phyloP scores from a whole-genome alignment of 2,113 vertebrate genomes.

The Takifugu bimaculatus region DNA sequence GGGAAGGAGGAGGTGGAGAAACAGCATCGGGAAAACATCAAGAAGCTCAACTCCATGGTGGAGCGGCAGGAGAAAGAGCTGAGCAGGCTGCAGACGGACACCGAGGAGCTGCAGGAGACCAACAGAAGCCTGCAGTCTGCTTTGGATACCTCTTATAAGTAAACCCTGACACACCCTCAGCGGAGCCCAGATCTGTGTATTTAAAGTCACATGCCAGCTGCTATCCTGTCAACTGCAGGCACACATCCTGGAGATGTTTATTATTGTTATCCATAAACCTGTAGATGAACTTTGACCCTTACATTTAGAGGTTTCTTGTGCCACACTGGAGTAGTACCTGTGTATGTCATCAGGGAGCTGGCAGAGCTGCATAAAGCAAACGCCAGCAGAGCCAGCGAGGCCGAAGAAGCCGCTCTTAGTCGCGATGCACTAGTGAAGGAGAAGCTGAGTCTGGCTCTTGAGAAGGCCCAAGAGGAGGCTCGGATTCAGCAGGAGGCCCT shows the following conservation, averaged over 20 bases:
- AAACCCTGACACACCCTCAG: constrained; percentile 29
- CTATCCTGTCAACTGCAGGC: not conserved
- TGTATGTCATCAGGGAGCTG: constrained; percentile 80
- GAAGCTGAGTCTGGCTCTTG: constrained; percentile 82
- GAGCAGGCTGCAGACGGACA: constrained; percentile 75
- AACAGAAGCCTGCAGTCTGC: constrained; percentile 90
- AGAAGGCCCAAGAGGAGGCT: constrained; percentile 87
- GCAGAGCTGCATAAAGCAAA: constrained; percentile 91
- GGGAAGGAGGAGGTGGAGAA: constrained; percentile 95
- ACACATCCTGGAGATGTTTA: too few species aligned
- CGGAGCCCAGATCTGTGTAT: not conserved
- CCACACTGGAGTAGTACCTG: not conserved
- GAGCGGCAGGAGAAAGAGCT: constrained; percentile 90
- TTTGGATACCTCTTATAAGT: constrained; percentile 91
- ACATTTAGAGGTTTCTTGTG: not conserved
- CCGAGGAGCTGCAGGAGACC: constrained; percentile 85
- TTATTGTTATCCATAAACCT: too few species aligned
- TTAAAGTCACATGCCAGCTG: not conserved
- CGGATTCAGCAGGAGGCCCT: constrained; percentile 88
- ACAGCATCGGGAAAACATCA: constrained; percentile 95
- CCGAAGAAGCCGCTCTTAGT: constrained; percentile 85
- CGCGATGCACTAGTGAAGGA: constrained; percentile 88
- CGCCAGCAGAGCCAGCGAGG: constrained; percentile 89
- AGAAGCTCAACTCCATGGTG: constrained; percentile 85
- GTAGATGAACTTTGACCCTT: too few species aligned